phyloP scores from a whole-genome alignment of 1,140 invertebrate species.

The Eueides isabella region DNA sequence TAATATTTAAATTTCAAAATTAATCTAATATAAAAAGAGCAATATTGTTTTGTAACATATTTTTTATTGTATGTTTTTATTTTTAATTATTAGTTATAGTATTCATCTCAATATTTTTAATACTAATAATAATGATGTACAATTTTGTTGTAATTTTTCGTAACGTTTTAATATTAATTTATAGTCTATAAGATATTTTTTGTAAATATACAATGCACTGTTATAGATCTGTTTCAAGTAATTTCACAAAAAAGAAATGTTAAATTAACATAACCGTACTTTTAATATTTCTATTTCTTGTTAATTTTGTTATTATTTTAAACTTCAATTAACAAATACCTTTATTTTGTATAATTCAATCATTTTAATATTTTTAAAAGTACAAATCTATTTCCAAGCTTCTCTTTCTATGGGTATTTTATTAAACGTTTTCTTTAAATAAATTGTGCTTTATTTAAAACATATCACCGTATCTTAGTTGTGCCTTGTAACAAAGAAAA shows the following conservation, averaged over 20 bases:
- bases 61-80: background rate
- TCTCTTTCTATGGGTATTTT: background rate
- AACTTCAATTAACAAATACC: background rate
- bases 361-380: background rate
- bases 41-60: background rate
- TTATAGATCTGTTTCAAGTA: background rate
- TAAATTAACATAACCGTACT: background rate
- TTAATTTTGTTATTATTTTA: background rate
- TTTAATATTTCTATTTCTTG: background rate
- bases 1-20: background rate
- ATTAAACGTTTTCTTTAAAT: constrained; percentile 9
- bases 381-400: background rate
- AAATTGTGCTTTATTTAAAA: background rate
- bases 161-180: constrained; percentile 4
- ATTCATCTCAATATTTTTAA: background rate
- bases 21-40: background rate
- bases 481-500: too few relatives aligned
- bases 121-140: constrained; percentile 1
- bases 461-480: background rate
- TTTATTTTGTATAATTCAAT: background rate
- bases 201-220: background rate
- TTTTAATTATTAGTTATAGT: background rate
- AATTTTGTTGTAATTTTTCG: background rate
- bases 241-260: background rate
- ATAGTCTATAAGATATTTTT: background rate